Evolutionary conservation across 2,113 vertebrate species (phyloP).

Genomic region (Heterochromis multidens): DNA sequence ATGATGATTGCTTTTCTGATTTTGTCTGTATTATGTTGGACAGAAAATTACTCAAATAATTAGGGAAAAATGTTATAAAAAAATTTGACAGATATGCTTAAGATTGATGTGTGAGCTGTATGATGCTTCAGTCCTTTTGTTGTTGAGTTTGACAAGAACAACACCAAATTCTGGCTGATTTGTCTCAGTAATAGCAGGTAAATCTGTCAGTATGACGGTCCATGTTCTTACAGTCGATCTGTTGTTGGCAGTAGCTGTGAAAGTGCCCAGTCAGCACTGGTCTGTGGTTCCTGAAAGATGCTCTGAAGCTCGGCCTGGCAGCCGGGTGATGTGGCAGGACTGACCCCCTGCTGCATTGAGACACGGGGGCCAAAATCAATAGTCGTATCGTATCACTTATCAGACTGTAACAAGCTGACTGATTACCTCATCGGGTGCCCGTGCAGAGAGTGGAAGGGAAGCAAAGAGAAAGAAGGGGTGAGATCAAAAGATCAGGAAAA

Average conservation of each 20-base stretch:
- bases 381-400: conserved; percentile 54
- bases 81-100: neutral
- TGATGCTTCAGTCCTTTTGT: no score
- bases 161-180: neutral
- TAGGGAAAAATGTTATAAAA: neutral
- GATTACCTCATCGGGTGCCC: conserved; percentile 39
- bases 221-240: neutral
- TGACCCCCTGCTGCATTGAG: conserved; percentile 43
- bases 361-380: conserved; percentile 58
- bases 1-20: neutral
- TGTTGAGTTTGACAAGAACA: neutral
- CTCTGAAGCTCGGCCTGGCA: neutral
- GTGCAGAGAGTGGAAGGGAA: neutral
- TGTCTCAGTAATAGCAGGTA: neutral
- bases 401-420: conserved; percentile 42
- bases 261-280: conserved; percentile 38
- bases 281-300: conserved; percentile 2
- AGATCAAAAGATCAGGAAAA: neutral
- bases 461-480: neutral
- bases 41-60: neutral
- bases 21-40: neutral
- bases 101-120: neutral
- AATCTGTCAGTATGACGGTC: neutral
- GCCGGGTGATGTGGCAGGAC: conserved; percentile 2
- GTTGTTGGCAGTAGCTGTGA: neutral